Conservation (phyloP, 2,113 vertebrate genomes). For the Poeciliopsis turrubarensis region DNA sequence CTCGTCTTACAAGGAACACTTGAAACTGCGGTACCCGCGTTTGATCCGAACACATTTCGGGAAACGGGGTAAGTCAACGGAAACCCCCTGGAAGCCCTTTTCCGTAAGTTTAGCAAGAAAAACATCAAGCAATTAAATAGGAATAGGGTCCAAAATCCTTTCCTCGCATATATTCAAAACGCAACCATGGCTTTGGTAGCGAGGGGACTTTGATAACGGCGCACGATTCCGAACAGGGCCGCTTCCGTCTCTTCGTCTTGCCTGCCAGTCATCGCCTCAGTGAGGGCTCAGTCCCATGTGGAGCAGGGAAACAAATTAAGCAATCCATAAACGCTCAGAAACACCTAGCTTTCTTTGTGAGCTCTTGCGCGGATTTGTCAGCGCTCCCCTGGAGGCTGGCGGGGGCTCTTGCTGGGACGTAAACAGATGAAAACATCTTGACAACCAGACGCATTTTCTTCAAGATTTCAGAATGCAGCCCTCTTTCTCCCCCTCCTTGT, state of each 20-base stretch:
- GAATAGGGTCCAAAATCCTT: slow-evolving; percentile 25
- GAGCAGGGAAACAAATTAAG: slow-evolving; percentile 63
- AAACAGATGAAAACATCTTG: slow-evolving; percentile 65
- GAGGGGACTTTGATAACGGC: slow-evolving; percentile 7
- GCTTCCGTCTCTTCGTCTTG: slow-evolving; percentile 13
- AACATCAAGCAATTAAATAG: slow-evolving; percentile 2
- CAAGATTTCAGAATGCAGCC: slow-evolving; percentile 13
- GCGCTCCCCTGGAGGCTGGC: slow-evolving; percentile 33
- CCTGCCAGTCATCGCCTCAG: slow-evolving; percentile 55
- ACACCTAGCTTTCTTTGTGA: slow-evolving; percentile 39
- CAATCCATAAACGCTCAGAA: slow-evolving; percentile 51
- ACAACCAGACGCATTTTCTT: slow-evolving; percentile 30
- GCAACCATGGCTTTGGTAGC: background rate
- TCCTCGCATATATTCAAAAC: slow-evolving; percentile 10
- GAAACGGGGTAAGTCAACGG: background rate
- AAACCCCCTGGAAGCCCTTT: background rate
- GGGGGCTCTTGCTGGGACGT: slow-evolving; percentile 26
- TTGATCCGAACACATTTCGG: slow-evolving; percentile 20
- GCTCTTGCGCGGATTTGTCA: slow-evolving; percentile 35
- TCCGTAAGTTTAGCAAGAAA: background rate
- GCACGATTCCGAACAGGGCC: slow-evolving; percentile 9
- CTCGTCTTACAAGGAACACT: slow-evolving; percentile 12
- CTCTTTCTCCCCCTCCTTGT: background rate
- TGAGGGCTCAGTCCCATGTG: slow-evolving; percentile 39
- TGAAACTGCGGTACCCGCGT: slow-evolving; percentile 6